Conservation (phyloP, 1,140 invertebrate species). For the Aphelinus atriplicis region DNA sequence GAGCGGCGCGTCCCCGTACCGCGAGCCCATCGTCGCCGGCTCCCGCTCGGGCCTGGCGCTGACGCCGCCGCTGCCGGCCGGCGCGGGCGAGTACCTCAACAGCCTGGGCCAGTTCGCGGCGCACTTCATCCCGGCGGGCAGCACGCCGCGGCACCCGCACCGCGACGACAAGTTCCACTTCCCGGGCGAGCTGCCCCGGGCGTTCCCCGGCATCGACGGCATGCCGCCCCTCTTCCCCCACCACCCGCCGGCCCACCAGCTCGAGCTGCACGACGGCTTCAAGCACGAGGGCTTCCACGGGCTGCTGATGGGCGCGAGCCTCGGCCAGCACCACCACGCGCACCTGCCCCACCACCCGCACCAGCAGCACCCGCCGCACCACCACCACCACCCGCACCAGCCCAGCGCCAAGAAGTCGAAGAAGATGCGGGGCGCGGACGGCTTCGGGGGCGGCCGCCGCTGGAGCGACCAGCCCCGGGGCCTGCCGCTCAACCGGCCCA, state of each 20-base stretch:
- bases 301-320: slow-evolving; percentile 52
- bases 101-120: slow-evolving; percentile 59
- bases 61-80: slow-evolving; percentile 75
- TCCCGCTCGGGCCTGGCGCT: slow-evolving; percentile 78
- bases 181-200: slow-evolving; percentile 48
- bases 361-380: slow-evolving; percentile 44
- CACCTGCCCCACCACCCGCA: slow-evolving; percentile 53
- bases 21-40: slow-evolving; percentile 57
- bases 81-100: slow-evolving; percentile 61
- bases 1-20: slow-evolving; percentile 57
- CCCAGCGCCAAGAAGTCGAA: slow-evolving; percentile 49
- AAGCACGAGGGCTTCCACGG: slow-evolving; percentile 60
- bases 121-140: slow-evolving; percentile 56
- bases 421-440: slow-evolving; percentile 54
- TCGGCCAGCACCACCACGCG: slow-evolving; percentile 45
- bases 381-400: slow-evolving; percentile 13
- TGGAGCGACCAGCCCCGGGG: slow-evolving; percentile 52
- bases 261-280: slow-evolving; percentile 60
- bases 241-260: slow-evolving; percentile 42
- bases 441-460: slow-evolving; percentile 49
- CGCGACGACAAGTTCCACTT: slow-evolving; percentile 45
- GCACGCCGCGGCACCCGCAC: slow-evolving; percentile 42
- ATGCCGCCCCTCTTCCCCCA: slow-evolving; percentile 59
- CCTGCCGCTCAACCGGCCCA: slow-evolving; percentile 70
- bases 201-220: slow-evolving; percentile 51